Percentiles rank a stretch among this genome's conserved stretches.
Conservation (phyloP, 2,113 vertebrate genomes). For the Ammospiza caudacuta region DNA sequence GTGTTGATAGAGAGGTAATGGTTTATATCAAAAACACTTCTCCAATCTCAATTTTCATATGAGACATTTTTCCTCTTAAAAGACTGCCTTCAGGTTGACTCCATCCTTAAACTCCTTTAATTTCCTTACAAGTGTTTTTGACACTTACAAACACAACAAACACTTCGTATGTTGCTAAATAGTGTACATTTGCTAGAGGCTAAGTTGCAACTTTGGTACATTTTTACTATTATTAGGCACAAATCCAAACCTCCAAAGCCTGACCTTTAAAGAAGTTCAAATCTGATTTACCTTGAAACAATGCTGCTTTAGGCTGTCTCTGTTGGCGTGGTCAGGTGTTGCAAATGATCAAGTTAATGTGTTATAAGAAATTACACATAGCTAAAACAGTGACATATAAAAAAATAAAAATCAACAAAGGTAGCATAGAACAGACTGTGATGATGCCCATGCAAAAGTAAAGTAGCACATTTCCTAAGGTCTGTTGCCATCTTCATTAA, state of each 20-base stretch:
- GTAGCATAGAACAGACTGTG: not conserved
- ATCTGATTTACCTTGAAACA: conserved; percentile 6
- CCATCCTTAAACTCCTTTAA: not conserved
- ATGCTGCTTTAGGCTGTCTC: not conserved
- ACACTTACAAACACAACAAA: not conserved
- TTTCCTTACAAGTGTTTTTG: not conserved
- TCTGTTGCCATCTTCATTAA: not conserved
- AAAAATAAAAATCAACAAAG: not conserved
- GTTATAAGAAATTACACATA: not conserved
- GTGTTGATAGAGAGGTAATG: not conserved
- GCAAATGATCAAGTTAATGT: not conserved
- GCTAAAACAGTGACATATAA: not conserved
- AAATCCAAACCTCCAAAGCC: not conserved
- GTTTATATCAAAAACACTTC: not conserved
- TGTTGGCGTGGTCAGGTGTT: not conserved
- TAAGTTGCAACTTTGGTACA: not conserved
- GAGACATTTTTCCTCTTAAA: not conserved
- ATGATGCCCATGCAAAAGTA: not conserved
- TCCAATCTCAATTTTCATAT: not conserved
- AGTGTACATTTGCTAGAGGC: not conserved
- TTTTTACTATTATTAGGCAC: not conserved
- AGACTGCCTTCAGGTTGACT: not conserved
- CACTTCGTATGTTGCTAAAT: not conserved
- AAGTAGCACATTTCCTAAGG: not conserved
- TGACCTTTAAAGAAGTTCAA: conserved; percentile 12